Percentiles rank a stretch among this genome's conserved stretches.
Evolutionary conservation across 1,140 invertebrate species (phyloP).

Genomic region (Melanaphis sacchari): DNA sequence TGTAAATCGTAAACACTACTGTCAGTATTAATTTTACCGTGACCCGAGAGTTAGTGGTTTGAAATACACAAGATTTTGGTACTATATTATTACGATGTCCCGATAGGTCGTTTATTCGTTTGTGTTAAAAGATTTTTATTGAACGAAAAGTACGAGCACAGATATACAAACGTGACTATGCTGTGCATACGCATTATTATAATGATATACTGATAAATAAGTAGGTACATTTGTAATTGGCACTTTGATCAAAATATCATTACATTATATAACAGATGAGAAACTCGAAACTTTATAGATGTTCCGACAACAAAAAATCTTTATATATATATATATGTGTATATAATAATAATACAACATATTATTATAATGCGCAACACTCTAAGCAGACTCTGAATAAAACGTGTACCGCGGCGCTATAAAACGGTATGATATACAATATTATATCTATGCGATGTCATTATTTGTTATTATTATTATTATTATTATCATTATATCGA

Average conservation of each 20-base stretch:
- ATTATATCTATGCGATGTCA: background rate
- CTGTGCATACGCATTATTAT: background rate
- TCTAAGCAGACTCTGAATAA: background rate
- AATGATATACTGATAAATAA: background rate
- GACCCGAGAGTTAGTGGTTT: background rate
- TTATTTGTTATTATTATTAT: background rate
- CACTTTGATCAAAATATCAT: background rate
- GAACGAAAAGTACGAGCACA: background rate
- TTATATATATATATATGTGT: too few species aligned
- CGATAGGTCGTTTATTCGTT: background rate
- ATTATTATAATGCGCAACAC: background rate
- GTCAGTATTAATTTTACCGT: background rate
- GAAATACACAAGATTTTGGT: background rate
- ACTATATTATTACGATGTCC: too few species aligned
- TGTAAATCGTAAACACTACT: background rate
- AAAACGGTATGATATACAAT: background rate
- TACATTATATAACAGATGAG: background rate
- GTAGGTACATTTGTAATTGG: slow-evolving; percentile 1
- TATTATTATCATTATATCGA: background rate
- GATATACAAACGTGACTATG: background rate
- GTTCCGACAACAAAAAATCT: background rate
- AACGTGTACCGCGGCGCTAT: background rate
- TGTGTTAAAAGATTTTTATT: background rate
- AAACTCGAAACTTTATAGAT: background rate
- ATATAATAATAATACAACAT: background rate